Evolutionary conservation across 1,140 invertebrate species (phyloP), one percentile per base, ranked within the genome.

Genomic region (Neuroterus valhalla): DNA sequence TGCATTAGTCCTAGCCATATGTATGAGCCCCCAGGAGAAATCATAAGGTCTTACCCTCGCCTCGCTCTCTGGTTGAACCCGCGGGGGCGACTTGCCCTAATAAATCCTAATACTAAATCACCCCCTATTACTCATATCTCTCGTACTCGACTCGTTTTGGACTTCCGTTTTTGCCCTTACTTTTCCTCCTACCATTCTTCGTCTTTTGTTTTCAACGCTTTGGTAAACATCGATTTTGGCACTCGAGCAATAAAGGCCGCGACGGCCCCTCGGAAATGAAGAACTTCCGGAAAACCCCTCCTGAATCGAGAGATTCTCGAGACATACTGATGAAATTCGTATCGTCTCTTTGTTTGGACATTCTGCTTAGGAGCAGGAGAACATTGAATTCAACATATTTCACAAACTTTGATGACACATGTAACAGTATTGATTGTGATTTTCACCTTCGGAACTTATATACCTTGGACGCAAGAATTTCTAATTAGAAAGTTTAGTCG

Each of bases 81-180:
- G 75, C 77, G 72, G 80, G 80, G 78, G 76, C 71, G 78, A 85
- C 80, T 79, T 82, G 80, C 79, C 81, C 85, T 88, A 85, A 89
- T 89, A 89, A 89, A 89, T 89, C 85, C 84, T 87, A 89, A 88
- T 88, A 88, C 84, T 85, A 85, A 89, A 88, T 87, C 85, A 82
- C 84, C 86, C 83, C 78, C 80, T 84, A 87, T 88, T 88, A 89
- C 86, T 88, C 85, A 88, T 89, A 88, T 86, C 80, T 85, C 83
- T 67, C 81, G 72, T 68, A 77, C 70, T 79, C 45, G 52, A 77
- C 68, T 72, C 66, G 74, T 72, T 78, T 81, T 38, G 72, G 74
- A 72, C 70, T 72, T 31, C 46, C 42, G 71, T 71, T 62, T 31
- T 62, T 15, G 26, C 21, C 23, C 23, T 31, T 62, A 62, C 55